Evolutionary conservation across 2,113 vertebrate species (phyloP).

Genomic region (Phodopus roborovskii): DNA sequence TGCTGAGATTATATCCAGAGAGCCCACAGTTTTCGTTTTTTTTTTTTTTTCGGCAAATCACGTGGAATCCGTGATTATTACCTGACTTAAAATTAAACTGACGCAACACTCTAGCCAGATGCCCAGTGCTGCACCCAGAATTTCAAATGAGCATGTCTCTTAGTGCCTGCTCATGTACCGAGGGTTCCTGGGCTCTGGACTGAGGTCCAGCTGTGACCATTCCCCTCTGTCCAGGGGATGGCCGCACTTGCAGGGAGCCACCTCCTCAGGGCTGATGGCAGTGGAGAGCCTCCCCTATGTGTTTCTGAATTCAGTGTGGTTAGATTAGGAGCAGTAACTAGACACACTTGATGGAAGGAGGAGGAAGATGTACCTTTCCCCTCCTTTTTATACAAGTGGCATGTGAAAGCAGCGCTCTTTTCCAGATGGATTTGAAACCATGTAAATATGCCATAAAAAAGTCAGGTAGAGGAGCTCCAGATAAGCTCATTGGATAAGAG

Average conservation of each 20-base stretch:
- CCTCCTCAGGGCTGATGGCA: fast-evolving
- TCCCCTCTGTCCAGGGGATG: fast-evolving
- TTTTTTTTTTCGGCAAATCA: constrained; percentile 19
- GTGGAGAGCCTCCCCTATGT: not conserved
- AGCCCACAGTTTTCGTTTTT: not conserved
- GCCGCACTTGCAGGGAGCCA: fast-evolving
- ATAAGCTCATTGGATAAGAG: too few species aligned
- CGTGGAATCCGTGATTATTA: not conserved
- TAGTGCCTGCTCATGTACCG: fast-evolving
- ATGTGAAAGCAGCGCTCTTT: not conserved
- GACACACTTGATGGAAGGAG: not conserved
- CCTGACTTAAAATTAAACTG: not conserved
- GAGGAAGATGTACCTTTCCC: not conserved
- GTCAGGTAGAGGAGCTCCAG: not conserved
- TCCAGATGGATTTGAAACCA: not conserved
- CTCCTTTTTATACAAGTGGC: not conserved
- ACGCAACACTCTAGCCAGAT: not conserved
- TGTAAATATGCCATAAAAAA: not conserved
- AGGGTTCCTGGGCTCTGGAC: not conserved
- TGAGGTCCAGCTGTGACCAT: fast-evolving
- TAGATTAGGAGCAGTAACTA: not conserved
- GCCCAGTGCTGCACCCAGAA: not conserved
- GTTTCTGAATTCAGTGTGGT: not conserved
- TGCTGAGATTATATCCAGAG: not conserved
- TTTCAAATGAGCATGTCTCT: fast-evolving